Evolutionary conservation across 2,113 vertebrate genomes (phyloP).

Genomic region (Haemorhous mexicanus): DNA sequence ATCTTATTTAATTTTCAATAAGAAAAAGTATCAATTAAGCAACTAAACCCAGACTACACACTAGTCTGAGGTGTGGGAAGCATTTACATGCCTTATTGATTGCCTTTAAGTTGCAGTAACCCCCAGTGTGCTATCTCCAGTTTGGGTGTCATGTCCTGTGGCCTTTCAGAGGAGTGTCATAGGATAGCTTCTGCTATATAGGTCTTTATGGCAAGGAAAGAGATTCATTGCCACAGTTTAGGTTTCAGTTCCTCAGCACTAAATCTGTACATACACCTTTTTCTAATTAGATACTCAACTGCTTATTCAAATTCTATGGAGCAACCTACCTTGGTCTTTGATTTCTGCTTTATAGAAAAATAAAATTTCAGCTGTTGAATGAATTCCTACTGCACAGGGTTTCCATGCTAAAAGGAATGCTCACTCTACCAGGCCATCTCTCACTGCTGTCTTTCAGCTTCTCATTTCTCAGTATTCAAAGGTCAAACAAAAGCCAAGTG

Average conservation of each 20-base stretch:
- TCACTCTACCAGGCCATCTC: background rate
- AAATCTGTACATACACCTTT: background rate
- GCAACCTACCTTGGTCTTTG: background rate
- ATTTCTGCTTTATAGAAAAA: background rate
- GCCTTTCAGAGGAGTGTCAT: background rate
- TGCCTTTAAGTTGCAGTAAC: background rate
- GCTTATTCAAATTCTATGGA: background rate
- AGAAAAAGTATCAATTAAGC: background rate
- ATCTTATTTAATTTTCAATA: background rate
- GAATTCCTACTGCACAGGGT: background rate
- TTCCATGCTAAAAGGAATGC: background rate
- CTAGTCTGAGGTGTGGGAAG: background rate
- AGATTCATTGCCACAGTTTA: background rate
- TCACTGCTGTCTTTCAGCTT: background rate
- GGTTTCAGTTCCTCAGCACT: background rate
- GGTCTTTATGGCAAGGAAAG: background rate
- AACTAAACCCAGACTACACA: background rate
- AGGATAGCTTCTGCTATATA: background rate
- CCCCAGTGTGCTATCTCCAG: background rate
- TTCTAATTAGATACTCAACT: background rate
- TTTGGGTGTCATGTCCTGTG: background rate
- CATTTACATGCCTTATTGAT: background rate
- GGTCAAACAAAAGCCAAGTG: slow-evolving; percentile 29
- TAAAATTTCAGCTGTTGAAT: background rate
- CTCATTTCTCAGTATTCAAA: slow-evolving; percentile 14